Conservation (phyloP, 2,797 vertebrate genomes). For the Danio albolineatus region DNA sequence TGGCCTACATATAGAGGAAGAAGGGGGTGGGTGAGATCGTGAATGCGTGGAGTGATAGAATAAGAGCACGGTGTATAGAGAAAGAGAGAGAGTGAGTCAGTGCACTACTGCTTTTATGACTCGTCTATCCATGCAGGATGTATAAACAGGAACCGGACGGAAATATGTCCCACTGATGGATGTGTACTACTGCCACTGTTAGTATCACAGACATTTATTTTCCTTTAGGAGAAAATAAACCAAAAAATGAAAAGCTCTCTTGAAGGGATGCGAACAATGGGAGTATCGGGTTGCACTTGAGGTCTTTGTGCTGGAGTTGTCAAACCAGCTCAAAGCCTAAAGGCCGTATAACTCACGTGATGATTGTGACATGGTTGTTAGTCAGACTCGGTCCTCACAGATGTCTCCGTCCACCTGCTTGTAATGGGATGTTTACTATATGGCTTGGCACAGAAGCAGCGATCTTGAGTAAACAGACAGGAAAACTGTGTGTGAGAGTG, state of each 20-base stretch:
- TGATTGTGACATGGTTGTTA: conserved; percentile 34
- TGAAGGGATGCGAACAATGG: conserved; percentile 23
- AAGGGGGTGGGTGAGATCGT: conserved; percentile 23
- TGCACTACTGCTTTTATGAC: conserved; percentile 10
- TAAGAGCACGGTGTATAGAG: not conserved
- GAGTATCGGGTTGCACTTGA: conserved; percentile 32
- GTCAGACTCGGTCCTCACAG: conserved; percentile 35
- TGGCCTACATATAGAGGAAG: conserved; percentile 51
- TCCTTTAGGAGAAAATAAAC: conserved; percentile 17
- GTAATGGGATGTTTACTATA: conserved; percentile 53
- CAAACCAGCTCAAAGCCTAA: conserved; percentile 27
- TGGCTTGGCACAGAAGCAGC: conserved; percentile 35
- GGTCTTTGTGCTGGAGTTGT: conserved; percentile 37
- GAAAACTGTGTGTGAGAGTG: not conserved
- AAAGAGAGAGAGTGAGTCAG: conserved; percentile 22
- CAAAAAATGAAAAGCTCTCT: conserved; percentile 23
- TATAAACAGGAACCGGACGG: conserved; percentile 52
- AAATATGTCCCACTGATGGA: conserved; percentile 37
- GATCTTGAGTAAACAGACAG: conserved; percentile 22
- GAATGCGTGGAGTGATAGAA: conserved; percentile 9
- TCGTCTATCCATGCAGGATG: conserved; percentile 34
- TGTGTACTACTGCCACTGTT: conserved; percentile 30
- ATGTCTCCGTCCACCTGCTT: conserved; percentile 25
- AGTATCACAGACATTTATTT: not conserved
- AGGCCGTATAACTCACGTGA: conserved; percentile 27